phyloP scores from a whole-genome alignment of 2,113 vertebrate species.

The Ovis canadensis region DNA sequence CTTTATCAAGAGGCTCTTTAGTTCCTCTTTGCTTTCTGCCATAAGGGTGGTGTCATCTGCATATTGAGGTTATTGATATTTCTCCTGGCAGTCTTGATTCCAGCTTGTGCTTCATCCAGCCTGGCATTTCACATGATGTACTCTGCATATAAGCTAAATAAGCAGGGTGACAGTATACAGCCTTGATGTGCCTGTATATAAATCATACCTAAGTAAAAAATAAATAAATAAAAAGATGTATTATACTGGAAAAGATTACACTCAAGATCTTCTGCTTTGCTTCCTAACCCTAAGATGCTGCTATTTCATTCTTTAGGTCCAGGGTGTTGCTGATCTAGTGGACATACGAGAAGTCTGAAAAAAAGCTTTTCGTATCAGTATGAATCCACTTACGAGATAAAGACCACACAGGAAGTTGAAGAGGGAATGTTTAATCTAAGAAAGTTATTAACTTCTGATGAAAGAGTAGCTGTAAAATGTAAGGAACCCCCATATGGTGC shows the following conservation, averaged over 20 bases:
- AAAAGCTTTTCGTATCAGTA: neutral
- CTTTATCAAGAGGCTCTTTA: neutral
- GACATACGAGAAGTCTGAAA: neutral
- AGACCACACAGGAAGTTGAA: neutral
- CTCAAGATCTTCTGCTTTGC: neutral
- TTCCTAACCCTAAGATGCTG: neutral
- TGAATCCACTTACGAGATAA: neutral
- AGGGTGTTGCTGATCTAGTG: neutral
- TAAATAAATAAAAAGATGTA: neutral
- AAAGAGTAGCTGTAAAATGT: neutral
- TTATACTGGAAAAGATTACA: neutral
- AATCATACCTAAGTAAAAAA: neutral
- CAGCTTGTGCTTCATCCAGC: neutral
- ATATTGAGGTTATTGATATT: neutral
- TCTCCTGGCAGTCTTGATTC: neutral
- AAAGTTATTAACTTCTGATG: neutral
- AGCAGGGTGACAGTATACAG: neutral
- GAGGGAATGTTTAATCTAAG: neutral
- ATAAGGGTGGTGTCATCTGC: neutral
- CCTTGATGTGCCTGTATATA: neutral
- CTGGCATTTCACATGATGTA: neutral
- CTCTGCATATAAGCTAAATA: neutral
- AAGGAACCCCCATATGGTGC: neutral
- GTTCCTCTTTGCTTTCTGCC: neutral
- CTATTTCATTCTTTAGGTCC: neutral